Percentiles rank a stretch among this genome's conserved stretches.
Conservation (phyloP, 2,113 vertebrate genomes). For the Microcebus murinus region DNA sequence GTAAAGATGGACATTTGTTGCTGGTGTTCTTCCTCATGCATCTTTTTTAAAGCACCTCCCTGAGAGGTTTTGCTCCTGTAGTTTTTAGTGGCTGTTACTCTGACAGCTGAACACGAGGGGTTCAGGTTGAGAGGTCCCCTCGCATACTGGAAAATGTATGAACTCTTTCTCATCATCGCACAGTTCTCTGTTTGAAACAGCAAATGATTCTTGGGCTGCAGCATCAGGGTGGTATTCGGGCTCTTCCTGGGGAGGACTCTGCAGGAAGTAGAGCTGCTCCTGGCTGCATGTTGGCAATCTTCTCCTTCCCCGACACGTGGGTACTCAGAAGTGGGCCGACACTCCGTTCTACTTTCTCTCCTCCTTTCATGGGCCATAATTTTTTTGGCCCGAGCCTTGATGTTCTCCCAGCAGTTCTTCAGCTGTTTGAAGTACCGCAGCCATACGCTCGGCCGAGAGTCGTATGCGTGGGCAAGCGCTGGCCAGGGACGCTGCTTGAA, state of each 20-base stretch:
- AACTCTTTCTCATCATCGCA: slow-evolving; percentile 89
- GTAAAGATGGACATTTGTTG: slow-evolving; percentile 90
- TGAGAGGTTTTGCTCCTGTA: slow-evolving; percentile 89
- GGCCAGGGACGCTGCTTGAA: slow-evolving; percentile 91
- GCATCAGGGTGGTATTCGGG: slow-evolving; percentile 86
- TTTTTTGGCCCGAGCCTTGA: slow-evolving; percentile 92
- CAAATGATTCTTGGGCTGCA: slow-evolving; percentile 86
- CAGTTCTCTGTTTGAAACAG: slow-evolving; percentile 88
- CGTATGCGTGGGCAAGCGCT: slow-evolving; percentile 88
- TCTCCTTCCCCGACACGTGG: slow-evolving; percentile 88
- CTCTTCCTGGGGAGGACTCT: slow-evolving; percentile 88
- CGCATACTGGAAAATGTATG: slow-evolving; percentile 88
- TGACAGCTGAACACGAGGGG: slow-evolving; percentile 87
- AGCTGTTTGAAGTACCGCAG: slow-evolving; percentile 90
- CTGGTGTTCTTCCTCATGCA: slow-evolving; percentile 90
- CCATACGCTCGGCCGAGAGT: slow-evolving; percentile 88
- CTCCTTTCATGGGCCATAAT: slow-evolving; percentile 90
- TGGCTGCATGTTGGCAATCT: slow-evolving; percentile 87
- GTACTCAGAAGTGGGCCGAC: slow-evolving; percentile 86
- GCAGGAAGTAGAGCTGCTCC: slow-evolving; percentile 90
- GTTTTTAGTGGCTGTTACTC: slow-evolving; percentile 88
- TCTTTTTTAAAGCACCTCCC: slow-evolving; percentile 89
- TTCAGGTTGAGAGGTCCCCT: slow-evolving; percentile 88
- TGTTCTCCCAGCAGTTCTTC: slow-evolving; percentile 92
- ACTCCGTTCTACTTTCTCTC: slow-evolving; percentile 88